Evolutionary conservation across 2,888 invertebrate genomes (phyloP).

Genomic region (Escarpia spicata): DNA sequence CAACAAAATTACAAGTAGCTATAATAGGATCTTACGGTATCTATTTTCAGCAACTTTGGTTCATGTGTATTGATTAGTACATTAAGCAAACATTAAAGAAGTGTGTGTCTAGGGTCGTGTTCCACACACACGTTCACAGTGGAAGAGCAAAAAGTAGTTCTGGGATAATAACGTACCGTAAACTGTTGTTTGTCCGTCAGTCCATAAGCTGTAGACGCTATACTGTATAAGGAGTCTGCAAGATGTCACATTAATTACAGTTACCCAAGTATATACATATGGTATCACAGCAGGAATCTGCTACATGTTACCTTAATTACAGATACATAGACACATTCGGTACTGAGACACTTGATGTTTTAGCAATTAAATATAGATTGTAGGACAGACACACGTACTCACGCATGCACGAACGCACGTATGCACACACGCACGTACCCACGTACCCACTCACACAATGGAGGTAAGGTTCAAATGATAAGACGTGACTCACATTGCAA

Average conservation of each 20-base stretch:
- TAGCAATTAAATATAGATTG: too few species aligned
- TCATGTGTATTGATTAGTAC: neutral
- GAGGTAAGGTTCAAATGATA: neutral
- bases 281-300: neutral
- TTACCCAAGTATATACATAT: neutral
- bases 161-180: neutral
- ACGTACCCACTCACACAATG: neutral
- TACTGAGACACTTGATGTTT: too few species aligned
- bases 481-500: neutral
- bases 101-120: neutral
- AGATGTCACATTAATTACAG: neutral
- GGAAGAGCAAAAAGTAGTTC: neutral
- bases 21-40: neutral
- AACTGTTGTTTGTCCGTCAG: neutral
- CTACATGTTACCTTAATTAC: too few species aligned
- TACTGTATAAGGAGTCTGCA: neutral
- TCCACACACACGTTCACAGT: neutral
- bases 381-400: neutral
- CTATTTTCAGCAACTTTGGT: neutral
- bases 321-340: too few species aligned
- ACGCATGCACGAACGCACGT: neutral
- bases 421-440: neutral
- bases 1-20: neutral
- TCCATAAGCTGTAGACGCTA: constrained; percentile 8
- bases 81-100: neutral